Base-by-base conservation (phyloP, 2,888 invertebrate species). In the Octodonta nipae region DNA sequence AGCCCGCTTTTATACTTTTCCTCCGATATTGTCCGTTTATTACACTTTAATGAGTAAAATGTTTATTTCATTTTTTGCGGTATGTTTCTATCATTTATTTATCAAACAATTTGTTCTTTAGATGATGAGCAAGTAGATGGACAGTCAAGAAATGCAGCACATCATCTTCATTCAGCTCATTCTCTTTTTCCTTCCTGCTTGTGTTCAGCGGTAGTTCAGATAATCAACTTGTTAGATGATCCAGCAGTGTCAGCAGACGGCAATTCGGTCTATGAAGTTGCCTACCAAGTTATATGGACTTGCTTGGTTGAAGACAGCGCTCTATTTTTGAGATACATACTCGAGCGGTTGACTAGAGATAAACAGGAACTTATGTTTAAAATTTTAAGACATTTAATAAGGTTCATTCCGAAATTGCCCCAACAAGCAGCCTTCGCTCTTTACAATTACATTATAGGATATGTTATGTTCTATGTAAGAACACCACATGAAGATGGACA, bases 381-480 rank as follows among this genome's bases (percentile, higher is more conserved):
- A 61, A 68, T 85, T 43, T 60, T 96, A 10, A 73, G 96, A 1
- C 91, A 93, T 53, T 67, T 98, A 30, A 86, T 96, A 39, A 71
- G 93, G 35, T 91, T 92, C 56, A 84, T 93, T 28, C 88, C 91
- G 1, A 78, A 88, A 27, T 63, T 96, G 36, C 93, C 96, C 0
- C 87, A 91, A 45, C 96, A 99, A 61, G 93, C 96, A 1, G 98
- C 98, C 0, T 96, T 95, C 62, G 89, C 92, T 1, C 63, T 99
- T 1, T 95, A 96, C 61, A 99, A 99, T 67, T 96, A 98, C 52
- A 84, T 98, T 49, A 96, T 98, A 46, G 98, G 98, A 2, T 98
- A 93, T 55, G 88, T 98, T 3, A 98, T 98, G 96, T 98, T 95
- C 65, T 96, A 96, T 54, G 95, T 96, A 2, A 70, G 98, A 33